A percentile compares a stretch with the other conserved stretches of the same genome.
phyloP scores from a whole-genome alignment of 2,888 invertebrate genomes.

The Aricia artaxerxes region DNA sequence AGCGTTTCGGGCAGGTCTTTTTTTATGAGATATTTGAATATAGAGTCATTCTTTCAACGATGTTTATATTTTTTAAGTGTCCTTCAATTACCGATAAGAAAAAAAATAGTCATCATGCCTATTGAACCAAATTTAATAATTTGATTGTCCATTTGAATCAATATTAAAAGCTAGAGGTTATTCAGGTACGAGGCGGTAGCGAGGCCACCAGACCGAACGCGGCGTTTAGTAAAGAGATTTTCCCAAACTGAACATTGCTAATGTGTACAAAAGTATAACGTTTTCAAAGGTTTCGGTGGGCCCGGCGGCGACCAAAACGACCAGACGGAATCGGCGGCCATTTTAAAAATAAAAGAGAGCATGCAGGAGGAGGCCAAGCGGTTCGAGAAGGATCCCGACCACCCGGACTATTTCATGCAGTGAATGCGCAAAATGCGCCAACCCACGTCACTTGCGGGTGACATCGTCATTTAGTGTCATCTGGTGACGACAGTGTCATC shows the following conservation, averaged over 20 bases:
- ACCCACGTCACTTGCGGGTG: conserved; percentile 37
- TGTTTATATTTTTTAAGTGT: too few species aligned
- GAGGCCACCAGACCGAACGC: conserved; percentile 3
- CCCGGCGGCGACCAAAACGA: conserved; percentile 83
- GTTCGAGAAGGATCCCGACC: conserved; percentile 98
- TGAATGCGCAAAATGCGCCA: conserved; percentile 71
- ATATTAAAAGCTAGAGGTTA: conserved; percentile 5
- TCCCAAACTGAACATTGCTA: conserved; percentile 37
- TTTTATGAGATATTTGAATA: too few species aligned
- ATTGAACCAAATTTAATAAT: neutral
- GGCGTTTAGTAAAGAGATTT: conserved; percentile 30
- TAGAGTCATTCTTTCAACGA: too few species aligned
- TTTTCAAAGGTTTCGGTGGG: conserved; percentile 71
- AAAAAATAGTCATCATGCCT: too few species aligned
- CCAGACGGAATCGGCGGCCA: conserved; percentile 99
- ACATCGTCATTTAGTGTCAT: neutral
- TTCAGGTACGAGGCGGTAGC: conserved; percentile 26
- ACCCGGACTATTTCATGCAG: conserved; percentile 98
- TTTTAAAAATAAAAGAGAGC: conserved; percentile 99
- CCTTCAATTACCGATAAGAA: too few species aligned
- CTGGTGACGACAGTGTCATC: neutral
- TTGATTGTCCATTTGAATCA: neutral
- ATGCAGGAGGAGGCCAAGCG: conserved; percentile 99
- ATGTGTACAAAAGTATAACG: conserved; percentile 44
- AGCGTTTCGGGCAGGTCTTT: too few species aligned